Evolutionary conservation across 2,888 invertebrate species (phyloP), one percentile per base, ranked within the genome.

Genomic region (Mimachlamys varia): DNA sequence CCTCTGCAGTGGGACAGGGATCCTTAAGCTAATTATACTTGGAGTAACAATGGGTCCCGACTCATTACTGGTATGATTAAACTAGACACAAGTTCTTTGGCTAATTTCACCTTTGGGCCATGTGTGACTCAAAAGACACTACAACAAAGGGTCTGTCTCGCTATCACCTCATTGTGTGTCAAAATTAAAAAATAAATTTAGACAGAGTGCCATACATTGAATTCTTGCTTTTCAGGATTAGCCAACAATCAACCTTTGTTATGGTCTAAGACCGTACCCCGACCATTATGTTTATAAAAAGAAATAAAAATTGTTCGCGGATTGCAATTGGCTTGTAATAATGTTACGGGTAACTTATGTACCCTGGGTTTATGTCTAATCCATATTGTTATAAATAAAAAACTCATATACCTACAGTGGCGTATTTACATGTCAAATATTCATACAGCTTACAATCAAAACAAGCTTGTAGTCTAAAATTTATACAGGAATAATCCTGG

Each of bases 61-160:
- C 44, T 44, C 7, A 7, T 44, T 5, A 44, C 53, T 53, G 2
- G 19, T 53, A 15, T 53, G 15, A 53, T 13, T 53, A 17, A 19
- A 53, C 5, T 17, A 2, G 13, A 53, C 13, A 53, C 3, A 53
- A 19, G 19, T 19, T 19, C 53, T 19, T 5, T 53, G 53, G 53
- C 5, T 53, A 53, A 53, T 33, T 76, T 76, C 76, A 76, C 17
- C 76, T 76, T 33, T 12, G 17, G 7, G 27, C 76, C 76, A 27
- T 1, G 76, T 76, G 76, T 76, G 27, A 10, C 15, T 27, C 76
- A 76, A 27, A 12, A 76, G 12, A 27, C 76, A 27, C 33, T 33
- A 76, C 76, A 76, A 76, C 76, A 76, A 76, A 76, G 76, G 76
- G 33, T 33, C 27, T 76, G 76, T 76, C n/a, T n/a, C 76, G n/a